Evolutionary conservation across 2,113 vertebrate species (phyloP), one percentile per base, ranked within the genome.

Genomic region (Zootoca vivipara): DNA sequence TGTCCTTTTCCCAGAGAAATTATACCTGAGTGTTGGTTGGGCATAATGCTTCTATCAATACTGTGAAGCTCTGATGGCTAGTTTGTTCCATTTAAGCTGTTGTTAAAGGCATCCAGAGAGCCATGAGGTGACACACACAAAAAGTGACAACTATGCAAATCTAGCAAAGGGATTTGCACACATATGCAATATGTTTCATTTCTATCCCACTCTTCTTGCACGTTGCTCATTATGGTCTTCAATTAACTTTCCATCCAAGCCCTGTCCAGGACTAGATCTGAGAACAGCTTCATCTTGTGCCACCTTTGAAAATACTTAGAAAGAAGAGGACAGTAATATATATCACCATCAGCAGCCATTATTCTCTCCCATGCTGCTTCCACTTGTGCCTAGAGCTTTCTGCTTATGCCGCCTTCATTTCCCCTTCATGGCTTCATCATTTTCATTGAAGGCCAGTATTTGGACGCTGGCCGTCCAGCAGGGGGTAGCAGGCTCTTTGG

Each of bases 401-500:
- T 52, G 40, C 78, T 12, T 56, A 89, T 74, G 42, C 28, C 58
- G 28, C 56, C 89, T 79, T 65, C n/a, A 1, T 30, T 28, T 16
- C 33, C 38, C 15, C 64, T 20, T 33, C 38, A 62, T 33, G 40
- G n/a, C 12, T 33, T 16, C 28, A 69, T 24, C 28, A 35, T 62
- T 58, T 86, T 62, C 20, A 42, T 22, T 13, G 35, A 24, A 40
- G 26, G 5, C n/a, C 52, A 38, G 69, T 74, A 72, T 38, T 52
- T 12, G 58, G 42, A 82, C 46, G 28, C 33, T 20, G 69, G 26
- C 10, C 56, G 72, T 28, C 89, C 85, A 78, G 80, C 3, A 90
- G 85, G 46, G 89, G 89, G 89, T 64, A 82, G 89, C 85, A 90
- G 46, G 85, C 28, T 79, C 73, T 77, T 82, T 56, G 35, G 16